Evolutionary conservation across 1,140 invertebrate species (phyloP).

Genomic region (Procambarus virginalis): DNA sequence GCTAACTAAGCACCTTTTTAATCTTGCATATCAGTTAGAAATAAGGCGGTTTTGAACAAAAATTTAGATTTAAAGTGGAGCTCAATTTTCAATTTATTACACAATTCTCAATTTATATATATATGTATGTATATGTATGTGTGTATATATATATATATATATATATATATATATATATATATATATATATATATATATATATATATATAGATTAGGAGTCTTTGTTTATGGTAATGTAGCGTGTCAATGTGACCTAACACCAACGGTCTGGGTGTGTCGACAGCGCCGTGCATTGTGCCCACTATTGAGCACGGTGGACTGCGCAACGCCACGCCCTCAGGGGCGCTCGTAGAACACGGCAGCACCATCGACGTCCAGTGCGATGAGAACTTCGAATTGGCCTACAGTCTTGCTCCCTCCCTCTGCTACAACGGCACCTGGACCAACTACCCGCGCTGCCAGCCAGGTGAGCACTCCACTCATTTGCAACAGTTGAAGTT

Average conservation of each 20-base stretch:
- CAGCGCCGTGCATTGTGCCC: constrained; percentile 93
- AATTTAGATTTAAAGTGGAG: too few species aligned
- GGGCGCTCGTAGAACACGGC: constrained; percentile 86
- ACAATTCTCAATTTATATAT: constrained; percentile 15
- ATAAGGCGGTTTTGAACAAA: too few species aligned
- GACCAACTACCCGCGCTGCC: constrained; percentile 92
- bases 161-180: constrained; percentile 3
- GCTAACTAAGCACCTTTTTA: background rate
- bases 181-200: background rate
- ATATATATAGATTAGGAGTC: too few species aligned
- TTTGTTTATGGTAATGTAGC: too few species aligned
- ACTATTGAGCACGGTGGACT: constrained; percentile 89
- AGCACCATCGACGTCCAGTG: constrained; percentile 89
- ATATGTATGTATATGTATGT: constrained; percentile 34
- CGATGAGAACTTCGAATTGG: constrained; percentile 89
- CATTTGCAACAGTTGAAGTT: too few species aligned
- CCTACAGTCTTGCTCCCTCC: constrained; percentile 81
- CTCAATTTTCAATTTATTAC: background rate
- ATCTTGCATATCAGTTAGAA: background rate
- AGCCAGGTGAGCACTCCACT: constrained; percentile 80
- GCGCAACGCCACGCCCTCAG: constrained; percentile 71
- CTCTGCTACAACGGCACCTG: constrained; percentile 97
- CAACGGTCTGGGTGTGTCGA: constrained; percentile 43
- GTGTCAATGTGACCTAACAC: background rate
- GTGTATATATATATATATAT: constrained; percentile 46